These are phyloP conservation scores for Hypomecis punctinalis DNA, from an alignment of 2,888 invertebrate genomes.

Conservation along the genomic window DNA sequence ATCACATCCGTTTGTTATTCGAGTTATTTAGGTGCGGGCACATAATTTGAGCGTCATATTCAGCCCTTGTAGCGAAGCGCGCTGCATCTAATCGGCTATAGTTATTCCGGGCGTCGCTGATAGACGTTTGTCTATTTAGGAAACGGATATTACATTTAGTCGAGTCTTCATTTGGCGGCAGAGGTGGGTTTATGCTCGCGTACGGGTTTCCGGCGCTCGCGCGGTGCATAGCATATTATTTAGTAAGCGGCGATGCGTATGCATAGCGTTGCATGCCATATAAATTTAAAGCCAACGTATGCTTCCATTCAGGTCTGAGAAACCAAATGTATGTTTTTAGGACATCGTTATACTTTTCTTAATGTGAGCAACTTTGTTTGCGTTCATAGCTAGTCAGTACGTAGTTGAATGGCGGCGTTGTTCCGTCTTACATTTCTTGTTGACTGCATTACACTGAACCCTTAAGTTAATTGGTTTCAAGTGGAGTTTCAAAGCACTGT, in stretches of 20 bases:
- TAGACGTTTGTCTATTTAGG: slow-evolving; percentile 85
- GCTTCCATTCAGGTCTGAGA: slow-evolving; percentile 66
- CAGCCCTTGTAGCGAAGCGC: slow-evolving; percentile 49
- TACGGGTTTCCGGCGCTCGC: slow-evolving; percentile 78
- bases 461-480: slow-evolving; percentile 71
- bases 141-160: slow-evolving; percentile 85
- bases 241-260: slow-evolving; percentile 76
- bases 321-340: slow-evolving; percentile 71
- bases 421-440: slow-evolving; percentile 15
- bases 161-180: slow-evolving; percentile 82
- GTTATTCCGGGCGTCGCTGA: slow-evolving; percentile 81
- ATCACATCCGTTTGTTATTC: slow-evolving; percentile 48
- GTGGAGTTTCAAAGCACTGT: slow-evolving; percentile 51
- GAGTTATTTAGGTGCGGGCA: slow-evolving; percentile 48
- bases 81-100: slow-evolving; percentile 78
- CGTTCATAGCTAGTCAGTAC: slow-evolving; percentile 8
- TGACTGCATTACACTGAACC: slow-evolving; percentile 24
- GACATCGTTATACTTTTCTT: slow-evolving; percentile 43
- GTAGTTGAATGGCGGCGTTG: slow-evolving; percentile 19
- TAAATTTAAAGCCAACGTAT: slow-evolving; percentile 73
- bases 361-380: slow-evolving; percentile 15
- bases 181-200: slow-evolving; percentile 81
- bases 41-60: slow-evolving; percentile 54
- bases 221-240: slow-evolving; percentile 79
- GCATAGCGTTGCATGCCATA: slow-evolving; percentile 70